phyloP scores from a whole-genome alignment of 2,797 vertebrate genomes.

The Sebastes iracundus region DNA sequence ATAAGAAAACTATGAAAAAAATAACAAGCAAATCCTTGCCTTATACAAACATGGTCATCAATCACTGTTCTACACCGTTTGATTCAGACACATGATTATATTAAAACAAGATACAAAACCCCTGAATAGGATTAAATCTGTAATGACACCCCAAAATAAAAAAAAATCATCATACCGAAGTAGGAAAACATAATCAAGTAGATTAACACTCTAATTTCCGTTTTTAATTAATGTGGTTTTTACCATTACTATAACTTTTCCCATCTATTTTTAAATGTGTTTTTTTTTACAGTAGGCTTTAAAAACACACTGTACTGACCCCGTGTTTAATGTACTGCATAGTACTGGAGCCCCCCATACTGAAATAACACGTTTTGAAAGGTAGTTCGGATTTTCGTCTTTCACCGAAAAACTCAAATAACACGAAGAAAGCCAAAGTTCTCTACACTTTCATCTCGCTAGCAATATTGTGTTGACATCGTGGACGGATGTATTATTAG shows the following conservation, averaged over 20 bases:
- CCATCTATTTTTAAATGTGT: not conserved
- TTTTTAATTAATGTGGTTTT: not conserved
- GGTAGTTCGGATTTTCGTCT: constrained; percentile 11
- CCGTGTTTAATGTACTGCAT: not conserved
- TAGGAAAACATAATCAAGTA: not conserved
- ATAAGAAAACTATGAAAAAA: no score
- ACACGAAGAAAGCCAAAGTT: constrained; percentile 12
- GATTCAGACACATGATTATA: not conserved
- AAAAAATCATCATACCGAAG: not conserved
- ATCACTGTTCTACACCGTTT: not conserved
- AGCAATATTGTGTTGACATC: constrained; percentile 40
- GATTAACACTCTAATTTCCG: not conserved
- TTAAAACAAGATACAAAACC: not conserved
- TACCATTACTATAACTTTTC: not conserved
- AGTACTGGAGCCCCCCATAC: not conserved
- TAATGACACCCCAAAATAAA: not conserved
- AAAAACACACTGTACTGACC: not conserved
- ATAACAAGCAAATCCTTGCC: no score
- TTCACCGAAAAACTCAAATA: constrained; percentile 24
- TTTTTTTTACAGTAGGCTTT: not conserved
- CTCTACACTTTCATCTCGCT: constrained; percentile 40
- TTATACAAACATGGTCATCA: not conserved
- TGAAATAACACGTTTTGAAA: constrained; percentile 12
- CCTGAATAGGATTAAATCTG: not conserved
- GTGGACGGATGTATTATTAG: constrained; percentile 68